Base-by-base conservation (phyloP, 2,797 vertebrate genomes). In the Streptopelia turtur region DNA sequence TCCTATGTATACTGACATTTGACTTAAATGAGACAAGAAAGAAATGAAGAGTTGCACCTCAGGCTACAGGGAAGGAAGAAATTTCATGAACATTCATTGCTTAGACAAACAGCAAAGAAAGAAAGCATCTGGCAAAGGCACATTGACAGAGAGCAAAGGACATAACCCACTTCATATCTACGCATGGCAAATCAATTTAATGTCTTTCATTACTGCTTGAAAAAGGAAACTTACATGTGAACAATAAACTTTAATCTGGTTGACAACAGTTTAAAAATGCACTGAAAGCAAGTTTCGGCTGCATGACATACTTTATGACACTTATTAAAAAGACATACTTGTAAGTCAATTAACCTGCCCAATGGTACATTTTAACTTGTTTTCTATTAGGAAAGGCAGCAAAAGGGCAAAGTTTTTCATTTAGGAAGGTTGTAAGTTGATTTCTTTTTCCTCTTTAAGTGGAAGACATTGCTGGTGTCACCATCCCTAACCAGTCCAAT, bases 181-280 rank as follows among this genome's bases (percentile, higher is more conserved):
- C 6, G 28, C 95, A 87, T 95, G 96, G 91, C 95, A 95, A 97
- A 96, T 97, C 97, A 97, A 89, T 97, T 96, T 96, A 97, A 93
- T 95, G 96, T 93, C 96, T 97, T 98, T 97, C 96, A 97, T 97
- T 97, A 96, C 91, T 78, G 89, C 87, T 92, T 69, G 93, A 97
- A 97, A 97, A 97, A 53, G 6, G 86, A 97, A 97, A 96, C 77
- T 96, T 96, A 95, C 94, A 94, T 93, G 90, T 0, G 64, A 96
- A 97, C 97, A 96, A 97, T 98, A 98, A 97, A 98, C 97, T 97
- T 97, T 97, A 96, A 98, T 98, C 96, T 98, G 96, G 92, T 97
- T 98, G 97, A 98, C 97, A 98, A 97, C 93, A 96, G 87, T 94
- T 98, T 97, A 77, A 94, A 97, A 98, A 97, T 50, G 92, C 97